Base-by-base conservation (phyloP, 2,888 invertebrate genomes). In the Glyphotaelius pellucidus region DNA sequence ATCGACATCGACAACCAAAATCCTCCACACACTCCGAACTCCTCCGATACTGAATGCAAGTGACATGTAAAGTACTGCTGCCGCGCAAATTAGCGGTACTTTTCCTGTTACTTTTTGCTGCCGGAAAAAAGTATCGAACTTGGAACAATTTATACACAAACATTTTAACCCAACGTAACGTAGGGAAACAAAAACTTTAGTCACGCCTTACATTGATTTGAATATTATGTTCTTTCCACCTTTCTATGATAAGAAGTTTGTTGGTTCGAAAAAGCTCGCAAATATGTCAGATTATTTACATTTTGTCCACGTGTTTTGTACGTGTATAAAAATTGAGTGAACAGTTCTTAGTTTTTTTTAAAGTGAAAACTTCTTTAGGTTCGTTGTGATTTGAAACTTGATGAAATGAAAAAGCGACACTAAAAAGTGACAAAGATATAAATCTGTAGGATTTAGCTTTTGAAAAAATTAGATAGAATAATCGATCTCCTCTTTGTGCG, bases 1-100 rank as follows among this genome's bases (percentile, higher is more conserved):
- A 92, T 90, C 84, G 91, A 89, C 42, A 92, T 91, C 85, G 91
- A 85, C 42, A 79, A 81, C 67, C 83, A 25, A 91, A 89, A 84
- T 52, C 80, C 80, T 47, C 47, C 88, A 90, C 88, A 90, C 81
- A 90, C 88, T 92, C 52, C 42, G 35, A 31, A 47, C 80, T 80
- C 90, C 47, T 90, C 90, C 80, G 25, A 38, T 47, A 81, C 52
- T 85, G 89, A 92, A 92, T 92, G 84, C 91, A 92, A 92, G 91
- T 92, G 92, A 92, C 92, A 92, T 84, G 92, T 91, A 87, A 85
- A 52, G 67, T 67, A 89, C 81, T 52, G 79, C 52, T 47, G 83
- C 30, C 84, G 67, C 31, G 42, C 38, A 83, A 79, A 91, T 88
- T 91, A 91, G 91, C 91, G 80, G 35, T 80, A 91, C 87, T 87